Evolutionary conservation across 1,140 invertebrate species (phyloP).

Genomic region (Trichonephila clavata): DNA sequence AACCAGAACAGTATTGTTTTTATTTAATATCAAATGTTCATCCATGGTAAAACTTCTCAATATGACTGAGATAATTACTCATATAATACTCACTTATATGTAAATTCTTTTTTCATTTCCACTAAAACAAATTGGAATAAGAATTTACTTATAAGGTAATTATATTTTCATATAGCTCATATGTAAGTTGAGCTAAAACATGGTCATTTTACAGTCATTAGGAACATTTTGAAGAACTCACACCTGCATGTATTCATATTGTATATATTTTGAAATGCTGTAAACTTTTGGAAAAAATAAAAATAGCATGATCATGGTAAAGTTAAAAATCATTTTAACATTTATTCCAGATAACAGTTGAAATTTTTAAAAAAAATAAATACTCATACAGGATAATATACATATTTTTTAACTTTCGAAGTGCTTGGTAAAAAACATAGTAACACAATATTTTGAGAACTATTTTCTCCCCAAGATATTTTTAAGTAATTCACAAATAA

Average conservation of each 20-base stretch:
- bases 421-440: no score
- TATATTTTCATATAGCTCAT: not conserved
- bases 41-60: not conserved
- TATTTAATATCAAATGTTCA: not conserved
- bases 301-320: not conserved
- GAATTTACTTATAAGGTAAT: not conserved
- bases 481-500: no score
- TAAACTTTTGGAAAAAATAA: not conserved
- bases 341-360: no score
- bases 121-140: not conserved
- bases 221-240: not conserved
- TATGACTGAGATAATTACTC: not conserved
- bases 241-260: constrained; percentile 13
- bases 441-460: no score
- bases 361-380: no score
- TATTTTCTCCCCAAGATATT: no score
- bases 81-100: not conserved
- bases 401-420: no score
- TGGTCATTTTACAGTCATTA: not conserved
- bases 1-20: not conserved
- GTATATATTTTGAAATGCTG: constrained; percentile 25
- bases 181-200: not conserved
- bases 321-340: no score
- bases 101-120: not conserved
- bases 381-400: no score